phyloP scores from a whole-genome alignment of 2,888 invertebrate genomes.

The Ennomos quercinarius region DNA sequence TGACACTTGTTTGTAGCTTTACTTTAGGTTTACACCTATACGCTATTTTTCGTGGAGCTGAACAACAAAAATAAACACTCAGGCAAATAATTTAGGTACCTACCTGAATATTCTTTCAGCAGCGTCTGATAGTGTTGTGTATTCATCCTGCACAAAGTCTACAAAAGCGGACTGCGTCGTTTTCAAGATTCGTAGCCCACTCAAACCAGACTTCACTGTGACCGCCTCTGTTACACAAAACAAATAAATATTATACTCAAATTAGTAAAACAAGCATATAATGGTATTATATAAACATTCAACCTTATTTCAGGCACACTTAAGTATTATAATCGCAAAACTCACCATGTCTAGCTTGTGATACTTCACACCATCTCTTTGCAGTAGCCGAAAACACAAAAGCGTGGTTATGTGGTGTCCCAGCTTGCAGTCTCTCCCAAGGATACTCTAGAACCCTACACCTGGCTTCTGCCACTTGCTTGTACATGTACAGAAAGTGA shows the following conservation, averaged over 20 bases:
- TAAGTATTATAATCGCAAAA: constrained; percentile 21
- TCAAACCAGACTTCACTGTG: constrained; percentile 88
- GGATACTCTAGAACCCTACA: constrained; percentile 90
- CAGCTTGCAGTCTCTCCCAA: constrained; percentile 88
- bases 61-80: no score
- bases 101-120: constrained; percentile 90
- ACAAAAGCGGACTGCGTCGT: constrained; percentile 93
- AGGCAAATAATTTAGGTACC: no score
- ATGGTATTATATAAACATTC: no score
- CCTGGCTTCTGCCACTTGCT: constrained; percentile 89
- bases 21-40: no score
- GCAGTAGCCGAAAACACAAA: constrained; percentile 90
- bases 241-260: neutral
- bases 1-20: no score
- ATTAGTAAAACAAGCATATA: constrained; percentile 1
- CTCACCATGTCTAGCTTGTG: constrained; percentile 88
- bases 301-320: neutral
- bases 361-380: constrained; percentile 88
- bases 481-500: constrained; percentile 91
- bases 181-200: constrained; percentile 90
- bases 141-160: constrained; percentile 92
- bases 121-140: constrained; percentile 90
- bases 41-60: no score
- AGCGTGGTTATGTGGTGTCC: constrained; percentile 89
- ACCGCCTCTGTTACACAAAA: constrained; percentile 73